These are phyloP conservation scores for Halcyon leucocephala DNA, from an alignment of 2,797 vertebrate species.

Conservation along the genomic window DNA sequence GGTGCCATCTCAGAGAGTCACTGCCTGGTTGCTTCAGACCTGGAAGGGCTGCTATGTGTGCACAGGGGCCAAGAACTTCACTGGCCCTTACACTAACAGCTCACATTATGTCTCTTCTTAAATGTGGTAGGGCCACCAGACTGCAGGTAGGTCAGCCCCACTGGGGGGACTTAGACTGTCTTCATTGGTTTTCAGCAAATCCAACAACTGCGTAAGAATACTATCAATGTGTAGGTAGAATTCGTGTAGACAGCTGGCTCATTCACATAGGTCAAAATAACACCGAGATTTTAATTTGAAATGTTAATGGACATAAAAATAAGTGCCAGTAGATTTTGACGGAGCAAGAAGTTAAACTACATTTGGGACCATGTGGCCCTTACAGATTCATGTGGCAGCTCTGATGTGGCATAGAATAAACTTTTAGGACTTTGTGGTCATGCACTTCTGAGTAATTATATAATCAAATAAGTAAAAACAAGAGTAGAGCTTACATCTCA, in stretches of 20 bases:
- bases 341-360: neutral
- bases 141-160: neutral
- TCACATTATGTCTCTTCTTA: neutral
- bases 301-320: neutral
- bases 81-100: rapidly evolving
- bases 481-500: neutral
- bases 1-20: neutral
- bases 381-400: neutral
- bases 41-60: neutral
- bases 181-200: neutral
- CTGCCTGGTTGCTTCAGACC: neutral
- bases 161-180: neutral
- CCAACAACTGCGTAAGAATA: neutral
- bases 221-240: too few relatives aligned
- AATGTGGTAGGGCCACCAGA: too few relatives aligned
- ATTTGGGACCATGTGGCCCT: neutral
- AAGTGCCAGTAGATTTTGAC: neutral
- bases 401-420: neutral
- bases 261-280: neutral
- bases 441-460: conserved; percentile 6
- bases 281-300: neutral
- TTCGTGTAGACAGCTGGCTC: neutral
- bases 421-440: neutral
- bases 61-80: neutral
- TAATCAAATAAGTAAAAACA: neutral